Percentiles rank a stretch among this genome's conserved stretches.
Evolutionary conservation across 2,797 vertebrate genomes (phyloP).

Genomic region (Cryptoprocta ferox): DNA sequence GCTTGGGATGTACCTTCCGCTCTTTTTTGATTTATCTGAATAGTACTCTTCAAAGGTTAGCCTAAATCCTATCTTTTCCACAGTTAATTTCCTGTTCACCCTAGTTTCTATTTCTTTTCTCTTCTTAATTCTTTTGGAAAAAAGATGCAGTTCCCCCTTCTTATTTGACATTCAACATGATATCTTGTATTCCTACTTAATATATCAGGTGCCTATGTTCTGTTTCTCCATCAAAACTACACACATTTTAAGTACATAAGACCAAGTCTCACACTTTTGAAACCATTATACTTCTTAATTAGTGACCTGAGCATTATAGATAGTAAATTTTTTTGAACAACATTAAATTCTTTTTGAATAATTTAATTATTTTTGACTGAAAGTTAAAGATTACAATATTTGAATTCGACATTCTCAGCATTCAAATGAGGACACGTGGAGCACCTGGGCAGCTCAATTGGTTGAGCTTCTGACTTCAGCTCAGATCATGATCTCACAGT

Average conservation of each 20-base stretch:
- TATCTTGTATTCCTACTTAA: background rate
- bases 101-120: background rate
- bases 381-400: conserved; percentile 44
- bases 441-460: no score
- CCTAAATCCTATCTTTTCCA: background rate
- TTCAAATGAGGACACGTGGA: background rate
- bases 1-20: background rate
- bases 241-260: background rate
- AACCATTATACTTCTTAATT: background rate
- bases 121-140: conserved; percentile 23
- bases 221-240: background rate
- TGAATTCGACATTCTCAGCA: background rate
- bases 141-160: background rate
- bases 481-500: no score
- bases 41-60: conserved; percentile 22
- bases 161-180: background rate
- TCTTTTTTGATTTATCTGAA: background rate
- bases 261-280: background rate
- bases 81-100: background rate
- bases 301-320: background rate
- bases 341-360: background rate
- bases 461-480: no score
- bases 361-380: background rate
- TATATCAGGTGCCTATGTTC: background rate
- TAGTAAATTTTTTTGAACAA: background rate